phyloP scores from a whole-genome alignment of 2,888 invertebrate genomes.

The Acronicta alni region DNA sequence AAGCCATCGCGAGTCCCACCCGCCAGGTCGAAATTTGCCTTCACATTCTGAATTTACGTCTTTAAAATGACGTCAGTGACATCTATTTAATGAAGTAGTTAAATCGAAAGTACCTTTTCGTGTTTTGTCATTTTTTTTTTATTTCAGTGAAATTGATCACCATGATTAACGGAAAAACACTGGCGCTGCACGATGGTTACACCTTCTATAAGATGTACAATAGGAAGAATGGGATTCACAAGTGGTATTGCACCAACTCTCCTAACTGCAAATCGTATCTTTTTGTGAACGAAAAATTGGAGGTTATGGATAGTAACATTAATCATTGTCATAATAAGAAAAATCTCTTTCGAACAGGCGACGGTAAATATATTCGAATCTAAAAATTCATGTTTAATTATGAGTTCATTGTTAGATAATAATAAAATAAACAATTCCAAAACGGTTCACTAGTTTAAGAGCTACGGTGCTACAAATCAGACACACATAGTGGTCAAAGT shows the following conservation, averaged over 20 bases:
- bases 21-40: too few relatives aligned
- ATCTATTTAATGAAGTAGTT: too few relatives aligned
- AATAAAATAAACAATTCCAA: too few relatives aligned
- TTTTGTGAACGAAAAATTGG: slow-evolving; percentile 5
- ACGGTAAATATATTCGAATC: slow-evolving; percentile 28
- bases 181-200: slow-evolving; percentile 33
- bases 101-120: background rate
- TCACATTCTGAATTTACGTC: too few relatives aligned
- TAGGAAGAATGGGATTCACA: background rate
- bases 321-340: slow-evolving; percentile 28
- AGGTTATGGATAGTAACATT: slow-evolving; percentile 3
- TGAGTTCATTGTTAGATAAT: too few relatives aligned
- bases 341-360: slow-evolving; percentile 4
- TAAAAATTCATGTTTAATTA: too few relatives aligned
- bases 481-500: too few relatives aligned
- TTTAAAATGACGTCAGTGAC: too few relatives aligned
- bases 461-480: too few relatives aligned
- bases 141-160: slow-evolving; percentile 36
- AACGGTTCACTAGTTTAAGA: too few relatives aligned
- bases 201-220: slow-evolving; percentile 40
- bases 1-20: too few relatives aligned
- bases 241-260: slow-evolving; percentile 41
- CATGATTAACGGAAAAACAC: slow-evolving; percentile 42
- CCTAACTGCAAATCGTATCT: slow-evolving; percentile 36
- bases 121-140: too few relatives aligned